Evolutionary conservation across 2,113 vertebrate species (phyloP).

Genomic region (Phrynosoma platyrhinos): DNA sequence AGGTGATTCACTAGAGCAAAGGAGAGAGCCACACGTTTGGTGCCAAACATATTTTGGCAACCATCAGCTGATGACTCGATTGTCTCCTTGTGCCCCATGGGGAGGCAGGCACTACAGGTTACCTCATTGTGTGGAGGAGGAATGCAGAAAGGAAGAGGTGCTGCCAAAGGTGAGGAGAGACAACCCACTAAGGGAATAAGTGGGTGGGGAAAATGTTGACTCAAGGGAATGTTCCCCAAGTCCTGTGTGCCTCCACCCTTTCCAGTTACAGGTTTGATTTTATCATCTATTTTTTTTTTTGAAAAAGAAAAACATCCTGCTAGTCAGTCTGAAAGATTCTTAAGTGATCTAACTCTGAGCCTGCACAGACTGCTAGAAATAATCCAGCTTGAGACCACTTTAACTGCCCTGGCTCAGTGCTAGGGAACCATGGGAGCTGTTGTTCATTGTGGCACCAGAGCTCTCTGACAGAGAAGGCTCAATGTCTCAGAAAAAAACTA

Average conservation of each 20-base stretch:
- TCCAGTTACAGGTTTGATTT: background rate
- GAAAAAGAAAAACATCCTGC: background rate
- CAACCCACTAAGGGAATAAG: background rate
- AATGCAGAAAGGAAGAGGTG: background rate
- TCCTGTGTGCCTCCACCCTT: rapidly evolving
- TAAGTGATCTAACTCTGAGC: background rate
- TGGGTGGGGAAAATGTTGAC: background rate
- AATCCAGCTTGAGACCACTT: too few species aligned
- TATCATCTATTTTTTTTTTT: background rate
- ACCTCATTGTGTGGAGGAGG: background rate
- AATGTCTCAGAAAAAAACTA: too few species aligned
- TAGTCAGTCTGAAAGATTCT: background rate
- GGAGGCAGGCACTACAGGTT: background rate
- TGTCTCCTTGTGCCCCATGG: background rate
- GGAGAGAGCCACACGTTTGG: background rate
- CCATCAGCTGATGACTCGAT: background rate
- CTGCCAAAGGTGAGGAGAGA: background rate
- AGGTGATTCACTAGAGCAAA: conserved; percentile 63
- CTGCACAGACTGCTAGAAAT: too few species aligned
- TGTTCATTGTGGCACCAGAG: too few species aligned
- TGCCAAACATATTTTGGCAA: background rate
- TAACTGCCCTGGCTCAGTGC: too few species aligned
- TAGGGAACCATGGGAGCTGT: too few species aligned
- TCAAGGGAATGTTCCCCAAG: rapidly evolving
- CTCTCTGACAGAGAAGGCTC: too few species aligned